These are phyloP conservation scores for Prolemur simus DNA, from an alignment of 2,113 vertebrate genomes.

Conservation along the genomic window DNA sequence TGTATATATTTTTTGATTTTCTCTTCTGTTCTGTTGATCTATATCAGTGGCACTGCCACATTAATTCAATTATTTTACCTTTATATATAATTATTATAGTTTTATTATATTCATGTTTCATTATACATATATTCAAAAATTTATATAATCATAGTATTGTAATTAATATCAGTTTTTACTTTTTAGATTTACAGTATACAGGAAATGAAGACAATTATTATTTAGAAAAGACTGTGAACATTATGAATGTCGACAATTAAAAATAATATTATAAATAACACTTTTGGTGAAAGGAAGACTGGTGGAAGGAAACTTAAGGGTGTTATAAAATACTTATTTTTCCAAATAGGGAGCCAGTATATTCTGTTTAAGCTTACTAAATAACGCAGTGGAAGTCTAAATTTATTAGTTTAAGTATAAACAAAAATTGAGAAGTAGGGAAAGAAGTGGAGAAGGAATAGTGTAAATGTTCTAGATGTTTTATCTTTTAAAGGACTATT, in stretches of 20 bases:
- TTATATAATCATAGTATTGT: not conserved
- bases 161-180: not conserved
- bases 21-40: not conserved
- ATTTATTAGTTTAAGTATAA: not conserved
- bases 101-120: constrained; percentile 3
- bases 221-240: not conserved
- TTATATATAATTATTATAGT: not conserved
- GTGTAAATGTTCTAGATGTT: not conserved
- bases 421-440: not conserved
- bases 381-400: not conserved
- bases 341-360: not conserved
- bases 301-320: not conserved
- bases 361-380: not conserved
- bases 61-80: constrained; percentile 9
- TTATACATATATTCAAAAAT: not conserved
- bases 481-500: not conserved
- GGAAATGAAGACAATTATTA: not conserved
- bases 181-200: constrained; percentile 4
- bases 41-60: not conserved
- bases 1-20: not conserved
- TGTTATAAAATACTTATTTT: not conserved
- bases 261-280: not conserved
- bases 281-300: not conserved
- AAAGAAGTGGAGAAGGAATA: not conserved
- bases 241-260: constrained; percentile 37